A percentile compares a stretch with the other conserved stretches of the same genome.
These are phyloP conservation scores for Lepilemur septentrionalis DNA, from an alignment of 2,797 vertebrate genomes.

Conservation along the genomic window DNA sequence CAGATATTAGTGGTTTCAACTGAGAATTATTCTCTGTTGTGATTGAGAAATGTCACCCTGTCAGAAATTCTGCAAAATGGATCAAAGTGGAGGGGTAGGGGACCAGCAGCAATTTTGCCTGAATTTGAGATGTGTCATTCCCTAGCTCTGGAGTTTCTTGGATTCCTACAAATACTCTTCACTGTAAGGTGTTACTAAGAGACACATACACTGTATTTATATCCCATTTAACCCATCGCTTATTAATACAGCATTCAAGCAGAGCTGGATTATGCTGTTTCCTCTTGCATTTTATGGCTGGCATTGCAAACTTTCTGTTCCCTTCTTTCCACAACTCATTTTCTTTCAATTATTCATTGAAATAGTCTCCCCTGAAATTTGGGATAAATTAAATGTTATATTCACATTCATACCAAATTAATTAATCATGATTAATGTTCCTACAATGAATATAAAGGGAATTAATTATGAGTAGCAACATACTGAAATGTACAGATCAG, in stretches of 20 bases:
- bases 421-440: conserved; percentile 80
- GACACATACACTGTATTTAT: neutral
- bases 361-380: conserved; percentile 75
- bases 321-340: conserved; percentile 60
- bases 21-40: conserved; percentile 37
- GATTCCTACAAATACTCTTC: neutral
- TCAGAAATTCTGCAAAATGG: conserved; percentile 32
- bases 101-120: neutral
- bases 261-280: neutral
- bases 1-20: conserved; percentile 30
- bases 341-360: conserved; percentile 77
- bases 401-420: conserved; percentile 77
- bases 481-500: conserved; percentile 66
- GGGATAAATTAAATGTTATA: conserved; percentile 79
- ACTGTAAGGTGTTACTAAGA: neutral
- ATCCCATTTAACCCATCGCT: neutral
- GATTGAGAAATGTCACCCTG: conserved; percentile 46
- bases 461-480: conserved; percentile 80
- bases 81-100: neutral
- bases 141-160: neutral
- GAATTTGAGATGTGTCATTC: neutral
- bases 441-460: conserved; percentile 79
- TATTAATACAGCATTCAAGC: conserved; percentile 55
- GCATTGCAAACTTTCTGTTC: conserved; percentile 58
- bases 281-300: conserved; percentile 47